A percentile compares a stretch with the other conserved stretches of the same genome.
phyloP scores from a whole-genome alignment of 2,888 invertebrate genomes.

The Polia nebulosa region DNA sequence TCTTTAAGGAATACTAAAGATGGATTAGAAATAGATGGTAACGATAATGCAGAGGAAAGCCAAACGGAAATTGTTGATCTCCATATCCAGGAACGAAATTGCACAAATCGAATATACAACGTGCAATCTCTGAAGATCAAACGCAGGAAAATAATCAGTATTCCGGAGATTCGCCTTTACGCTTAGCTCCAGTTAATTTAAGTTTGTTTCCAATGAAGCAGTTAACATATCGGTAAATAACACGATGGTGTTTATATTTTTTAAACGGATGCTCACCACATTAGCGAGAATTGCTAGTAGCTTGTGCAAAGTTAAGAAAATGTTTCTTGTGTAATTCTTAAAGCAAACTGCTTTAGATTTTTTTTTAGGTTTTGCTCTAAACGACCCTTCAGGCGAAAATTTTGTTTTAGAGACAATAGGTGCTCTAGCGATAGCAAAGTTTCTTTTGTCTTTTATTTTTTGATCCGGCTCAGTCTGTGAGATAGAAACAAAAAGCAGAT shows the following conservation, averaged over 20 bases:
- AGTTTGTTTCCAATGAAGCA: conserved; percentile 46
- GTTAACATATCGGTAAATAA: conserved; percentile 55
- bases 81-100: conserved; percentile 37
- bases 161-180: conserved; percentile 39
- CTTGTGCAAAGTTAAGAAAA: conserved; percentile 27
- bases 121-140: conserved; percentile 48
- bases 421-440: conserved; percentile 18
- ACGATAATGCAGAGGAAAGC: conserved; percentile 9
- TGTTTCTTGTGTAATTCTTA: conserved; percentile 28
- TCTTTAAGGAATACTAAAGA: not conserved
- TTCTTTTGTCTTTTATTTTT: conserved; percentile 36
- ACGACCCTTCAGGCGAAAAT: conserved; percentile 11
- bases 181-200: conserved; percentile 42
- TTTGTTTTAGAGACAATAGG: conserved; percentile 37
- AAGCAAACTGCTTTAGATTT: not conserved
- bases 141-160: conserved; percentile 48
- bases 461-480: not conserved
- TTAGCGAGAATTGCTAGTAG: conserved; percentile 29
- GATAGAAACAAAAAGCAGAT: conserved; percentile 14
- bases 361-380: conserved; percentile 27
- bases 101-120: conserved; percentile 37
- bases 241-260: conserved; percentile 56
- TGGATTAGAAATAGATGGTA: conserved; percentile 21
- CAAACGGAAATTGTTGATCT: conserved; percentile 33
- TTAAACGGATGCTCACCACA: conserved; percentile 30